phyloP scores from a whole-genome alignment of 2,888 invertebrate genomes.

The Callinectes sapidus region DNA sequence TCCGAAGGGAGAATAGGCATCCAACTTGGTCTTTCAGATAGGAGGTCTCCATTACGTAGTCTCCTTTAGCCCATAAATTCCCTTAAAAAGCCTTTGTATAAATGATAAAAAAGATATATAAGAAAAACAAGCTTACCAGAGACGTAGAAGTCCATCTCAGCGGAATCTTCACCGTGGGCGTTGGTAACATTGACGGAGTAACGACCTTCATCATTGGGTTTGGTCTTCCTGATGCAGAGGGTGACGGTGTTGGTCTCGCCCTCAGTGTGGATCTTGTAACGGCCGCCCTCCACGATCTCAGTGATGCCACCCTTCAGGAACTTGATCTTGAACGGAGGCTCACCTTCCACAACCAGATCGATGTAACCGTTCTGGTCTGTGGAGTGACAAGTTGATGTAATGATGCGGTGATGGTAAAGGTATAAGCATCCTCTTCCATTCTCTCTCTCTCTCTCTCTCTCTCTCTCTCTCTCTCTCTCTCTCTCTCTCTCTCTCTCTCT shows the following conservation, averaged over 20 bases:
- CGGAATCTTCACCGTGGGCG: conserved; percentile 95
- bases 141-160: conserved; percentile 96
- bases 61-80: too few relatives aligned
- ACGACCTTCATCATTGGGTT: conserved; percentile 97
- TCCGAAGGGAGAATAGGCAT: too few relatives aligned
- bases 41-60: too few relatives aligned
- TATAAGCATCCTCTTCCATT: background rate
- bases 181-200: conserved; percentile 95
- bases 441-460: background rate
- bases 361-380: conserved; percentile 94
- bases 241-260: conserved; percentile 94
- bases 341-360: conserved; percentile 94
- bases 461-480: conserved; percentile 15
- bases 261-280: conserved; percentile 96
- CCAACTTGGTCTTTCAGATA: too few relatives aligned
- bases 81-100: too few relatives aligned
- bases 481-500: conserved; percentile 8
- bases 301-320: conserved; percentile 96
- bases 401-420: background rate
- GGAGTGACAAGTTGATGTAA: background rate
- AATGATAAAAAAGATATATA: background rate
- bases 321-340: conserved; percentile 92
- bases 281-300: conserved; percentile 95
- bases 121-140: conserved; percentile 82
- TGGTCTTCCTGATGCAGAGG: conserved; percentile 95